Evolutionary conservation across 2,113 vertebrate genomes (phyloP), one percentile per base, ranked within the genome.

Genomic region (Rhinogobius similis): DNA sequence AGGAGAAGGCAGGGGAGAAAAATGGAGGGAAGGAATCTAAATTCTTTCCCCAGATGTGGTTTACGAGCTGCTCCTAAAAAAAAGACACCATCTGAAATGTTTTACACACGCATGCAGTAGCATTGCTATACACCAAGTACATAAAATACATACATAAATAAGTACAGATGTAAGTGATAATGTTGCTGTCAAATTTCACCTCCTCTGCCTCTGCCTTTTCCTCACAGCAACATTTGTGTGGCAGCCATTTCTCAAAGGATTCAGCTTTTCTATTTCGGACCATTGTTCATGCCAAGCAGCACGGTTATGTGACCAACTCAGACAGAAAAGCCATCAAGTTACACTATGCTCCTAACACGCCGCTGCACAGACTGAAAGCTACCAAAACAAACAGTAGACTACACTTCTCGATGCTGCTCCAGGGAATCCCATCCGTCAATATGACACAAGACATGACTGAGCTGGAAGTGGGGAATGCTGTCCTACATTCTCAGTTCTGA

Each of bases 31-130:
- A 89, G 83, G 86, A 91, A 90, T 90, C 90, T 91, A 90, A 91
- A 91, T 91, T 90, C 89, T 86, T 90, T 92, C 85, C 82, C 89
- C 90, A 92, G 90, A 92, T 92, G 90, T 92, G 89, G 87, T 92
- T 92, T 92, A 91, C 87, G 88, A 91, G 90, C 87, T 89, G 82
- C 87, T 84, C 89, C 90, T 86, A 90, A 89, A 90, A 58, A 90
- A 48, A 48, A 48, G 86, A 58, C 83, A 81, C 83, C 52, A 76
- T 90, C 88, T 89, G 83, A 89, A 83, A 86, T 79, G 82, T 89
- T 91, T 86, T 82, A 88, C 86, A 87, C 89, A 88, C 59, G 70
- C 84, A 88, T 79, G 78, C 78, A 79, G 63, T 50, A 71, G 77
- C 79, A 83, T 66, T 66, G 72, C 81, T 77, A 67, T 68, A 75